Percentiles rank a stretch among this genome's conserved stretches.
phyloP scores from a whole-genome alignment of 2,797 vertebrate genomes.

The Schizopygopsis pylzovi region DNA sequence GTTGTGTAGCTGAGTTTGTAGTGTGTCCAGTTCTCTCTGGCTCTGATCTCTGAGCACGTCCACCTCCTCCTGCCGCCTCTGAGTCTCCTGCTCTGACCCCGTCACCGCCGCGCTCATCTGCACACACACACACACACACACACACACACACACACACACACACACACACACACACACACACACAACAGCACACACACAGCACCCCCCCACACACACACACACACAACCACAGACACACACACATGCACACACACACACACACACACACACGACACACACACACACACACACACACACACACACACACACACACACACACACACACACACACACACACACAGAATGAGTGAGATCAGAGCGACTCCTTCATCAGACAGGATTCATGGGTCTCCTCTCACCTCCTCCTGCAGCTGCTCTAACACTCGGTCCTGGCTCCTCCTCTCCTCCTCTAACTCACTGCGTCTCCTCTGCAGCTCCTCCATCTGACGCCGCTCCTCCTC shows the following conservation, averaged over 20 bases:
- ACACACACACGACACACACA: too few species aligned
- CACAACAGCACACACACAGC: too few species aligned
- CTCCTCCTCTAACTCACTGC: conserved; percentile 87
- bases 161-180: not conserved
- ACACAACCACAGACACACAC: too few species aligned
- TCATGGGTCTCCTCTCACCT: conserved; percentile 87
- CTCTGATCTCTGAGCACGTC: conserved; percentile 88
- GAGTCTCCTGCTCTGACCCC: conserved; percentile 82
- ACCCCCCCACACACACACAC: too few species aligned
- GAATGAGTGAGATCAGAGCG: not conserved
- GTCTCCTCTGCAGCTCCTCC: conserved; percentile 85
- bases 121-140: conserved; percentile 31
- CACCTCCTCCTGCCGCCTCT: conserved; percentile 90
- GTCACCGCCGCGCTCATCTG: conserved; percentile 88
- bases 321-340: too few species aligned
- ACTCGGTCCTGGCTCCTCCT: conserved; percentile 82
- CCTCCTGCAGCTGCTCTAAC: conserved; percentile 90
- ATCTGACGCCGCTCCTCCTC: conserved; percentile 83
- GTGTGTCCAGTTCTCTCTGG: conserved; percentile 83
- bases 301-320: too few species aligned
- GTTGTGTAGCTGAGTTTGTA: conserved; percentile 88
- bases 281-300: too few species aligned
- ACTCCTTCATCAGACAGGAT: conserved; percentile 24
- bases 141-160: not conserved
- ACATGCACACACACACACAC: too few species aligned